These are phyloP conservation scores for Pungitius pungitius DNA, from an alignment of 2,113 vertebrate genomes.

Conservation along the genomic window DNA sequence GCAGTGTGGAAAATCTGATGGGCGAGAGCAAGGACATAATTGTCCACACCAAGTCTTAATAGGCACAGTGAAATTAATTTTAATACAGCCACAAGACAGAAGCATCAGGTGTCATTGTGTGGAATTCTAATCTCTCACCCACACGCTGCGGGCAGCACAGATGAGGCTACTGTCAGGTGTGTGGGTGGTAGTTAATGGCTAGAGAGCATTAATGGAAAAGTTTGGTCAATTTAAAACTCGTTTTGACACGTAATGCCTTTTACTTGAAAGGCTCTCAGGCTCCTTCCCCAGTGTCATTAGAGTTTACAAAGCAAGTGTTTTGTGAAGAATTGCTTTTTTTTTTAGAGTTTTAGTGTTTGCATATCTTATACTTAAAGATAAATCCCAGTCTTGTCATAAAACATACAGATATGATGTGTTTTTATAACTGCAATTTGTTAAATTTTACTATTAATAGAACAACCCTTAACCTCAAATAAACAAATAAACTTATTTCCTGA, in stretches of 20 bases:
- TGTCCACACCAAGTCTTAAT: slow-evolving; percentile 14
- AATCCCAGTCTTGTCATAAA: not conserved
- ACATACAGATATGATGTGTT: too few species aligned
- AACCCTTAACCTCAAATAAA: not conserved
- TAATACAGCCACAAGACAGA: slow-evolving; percentile 34
- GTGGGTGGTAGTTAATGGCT: slow-evolving; percentile 42
- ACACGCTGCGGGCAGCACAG: slow-evolving; percentile 39
- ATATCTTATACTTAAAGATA: not conserved
- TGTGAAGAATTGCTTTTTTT: not conserved
- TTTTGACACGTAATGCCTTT: slow-evolving; percentile 17
- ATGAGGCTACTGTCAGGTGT: slow-evolving; percentile 26
- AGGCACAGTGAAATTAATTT: slow-evolving; percentile 2
- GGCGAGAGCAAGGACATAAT: slow-evolving; percentile 21
- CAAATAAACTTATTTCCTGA: not conserved
- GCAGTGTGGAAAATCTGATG: slow-evolving; percentile 39
- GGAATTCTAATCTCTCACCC: slow-evolving; percentile 50
- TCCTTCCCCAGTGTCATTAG: not conserved
- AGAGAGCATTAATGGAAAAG: slow-evolving; percentile 39
- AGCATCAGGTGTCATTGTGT: slow-evolving; percentile 65
- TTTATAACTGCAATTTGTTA: not conserved
- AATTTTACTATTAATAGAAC: not conserved
- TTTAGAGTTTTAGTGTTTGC: not conserved
- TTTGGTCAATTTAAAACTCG: slow-evolving; percentile 21
- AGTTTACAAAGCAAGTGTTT: slow-evolving; percentile 3
- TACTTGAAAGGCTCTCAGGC: slow-evolving; percentile 31